Evolutionary conservation across 2,113 vertebrate genomes (phyloP).

Genomic region (Epinephelus lanceolatus): DNA sequence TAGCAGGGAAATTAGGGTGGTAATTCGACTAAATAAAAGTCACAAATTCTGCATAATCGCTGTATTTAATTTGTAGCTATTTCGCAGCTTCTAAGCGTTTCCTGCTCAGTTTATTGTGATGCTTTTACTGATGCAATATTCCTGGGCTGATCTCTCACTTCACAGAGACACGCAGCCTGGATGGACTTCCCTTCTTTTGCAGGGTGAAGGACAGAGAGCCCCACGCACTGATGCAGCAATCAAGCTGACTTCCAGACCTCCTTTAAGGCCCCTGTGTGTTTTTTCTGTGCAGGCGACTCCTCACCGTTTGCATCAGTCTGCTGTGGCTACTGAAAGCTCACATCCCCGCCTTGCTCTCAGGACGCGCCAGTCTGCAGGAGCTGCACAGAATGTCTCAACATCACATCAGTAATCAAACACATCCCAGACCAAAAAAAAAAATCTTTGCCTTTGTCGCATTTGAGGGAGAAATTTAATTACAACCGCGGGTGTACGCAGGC

Average conservation of each 20-base stretch:
- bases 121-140: not conserved
- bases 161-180: not conserved
- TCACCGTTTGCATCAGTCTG: not conserved
- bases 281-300: not conserved
- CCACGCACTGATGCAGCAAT: not conserved
- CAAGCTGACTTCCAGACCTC: constrained; percentile 16
- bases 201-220: constrained; percentile 2
- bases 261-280: not conserved
- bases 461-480: constrained; percentile 86
- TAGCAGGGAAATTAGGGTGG: constrained; percentile 5
- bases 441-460: constrained; percentile 58
- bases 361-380: constrained; percentile 42
- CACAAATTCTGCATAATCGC: not conserved
- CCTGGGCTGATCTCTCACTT: not conserved
- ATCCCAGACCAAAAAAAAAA: constrained; percentile 42
- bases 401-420: constrained; percentile 60
- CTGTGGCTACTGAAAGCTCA: constrained; percentile 28
- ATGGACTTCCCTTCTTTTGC: not conserved
- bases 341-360: constrained; percentile 31
- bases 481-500: constrained; percentile 80
- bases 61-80: not conserved
- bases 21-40: constrained; percentile 37
- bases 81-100: not conserved
- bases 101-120: not conserved
- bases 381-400: constrained; percentile 41